These are phyloP conservation scores for Megaceryle maxima DNA, from an alignment of 2,113 vertebrate species.

Conservation along the genomic window DNA sequence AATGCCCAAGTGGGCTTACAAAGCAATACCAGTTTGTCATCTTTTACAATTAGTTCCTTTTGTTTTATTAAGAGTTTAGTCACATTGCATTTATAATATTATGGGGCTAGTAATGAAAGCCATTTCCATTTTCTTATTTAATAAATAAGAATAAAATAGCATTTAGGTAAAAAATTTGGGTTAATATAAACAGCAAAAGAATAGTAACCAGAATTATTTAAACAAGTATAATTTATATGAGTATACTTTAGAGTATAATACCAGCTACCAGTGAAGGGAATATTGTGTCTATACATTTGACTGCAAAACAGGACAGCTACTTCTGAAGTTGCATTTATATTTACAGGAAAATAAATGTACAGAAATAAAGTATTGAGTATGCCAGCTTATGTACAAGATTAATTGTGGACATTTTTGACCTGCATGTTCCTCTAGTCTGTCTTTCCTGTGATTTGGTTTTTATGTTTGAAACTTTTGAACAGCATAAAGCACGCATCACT, in stretches of 20 bases:
- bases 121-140: not conserved
- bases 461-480: not conserved
- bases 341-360: not conserved
- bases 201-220: not conserved
- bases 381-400: not conserved
- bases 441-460: not conserved
- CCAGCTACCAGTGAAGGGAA: not conserved
- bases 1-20: not conserved
- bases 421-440: not conserved
- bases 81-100: not conserved
- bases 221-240: not conserved
- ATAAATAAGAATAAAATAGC: not conserved
- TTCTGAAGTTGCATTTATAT: not conserved
- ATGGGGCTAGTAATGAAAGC: not conserved
- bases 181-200: not conserved
- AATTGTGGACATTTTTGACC: not conserved
- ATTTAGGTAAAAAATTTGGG: not conserved
- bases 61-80: not conserved
- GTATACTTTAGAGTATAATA: not conserved
- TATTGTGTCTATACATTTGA: not conserved
- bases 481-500: not conserved
- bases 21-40: not conserved
- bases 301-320: not conserved
- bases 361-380: not conserved
- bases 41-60: not conserved